These are phyloP conservation scores for Lasaia peninsularis DNA, from an alignment of 1,140 invertebrate genomes.

Conservation along the genomic window DNA sequence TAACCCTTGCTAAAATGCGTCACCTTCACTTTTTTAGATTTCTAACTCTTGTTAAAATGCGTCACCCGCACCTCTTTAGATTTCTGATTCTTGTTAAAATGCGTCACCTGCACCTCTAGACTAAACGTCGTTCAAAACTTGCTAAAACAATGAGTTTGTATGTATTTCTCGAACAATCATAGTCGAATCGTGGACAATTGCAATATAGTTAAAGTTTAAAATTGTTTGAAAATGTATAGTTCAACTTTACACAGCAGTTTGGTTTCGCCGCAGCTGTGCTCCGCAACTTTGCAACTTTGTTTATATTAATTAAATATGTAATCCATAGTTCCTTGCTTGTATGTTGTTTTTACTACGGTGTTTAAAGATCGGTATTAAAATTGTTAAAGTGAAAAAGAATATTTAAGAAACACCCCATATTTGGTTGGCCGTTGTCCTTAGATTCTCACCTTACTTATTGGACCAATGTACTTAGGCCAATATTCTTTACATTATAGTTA, in stretches of 20 bases:
- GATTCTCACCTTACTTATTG: too few relatives aligned
- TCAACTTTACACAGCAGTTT: neutral
- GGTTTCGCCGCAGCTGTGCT: neutral
- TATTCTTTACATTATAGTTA: too few relatives aligned
- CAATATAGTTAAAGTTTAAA: conserved; percentile 1
- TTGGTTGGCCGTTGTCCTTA: too few relatives aligned
- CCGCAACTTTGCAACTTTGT: conserved; percentile 8
- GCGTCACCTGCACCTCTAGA: too few relatives aligned
- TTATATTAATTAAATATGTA: conserved; percentile 6
- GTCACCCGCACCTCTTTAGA: too few relatives aligned
- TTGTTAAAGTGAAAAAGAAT: too few relatives aligned
- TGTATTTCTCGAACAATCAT: neutral
- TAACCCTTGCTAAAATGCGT: too few relatives aligned
- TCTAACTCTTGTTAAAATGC: too few relatives aligned
- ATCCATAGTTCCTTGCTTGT: neutral
- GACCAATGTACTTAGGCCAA: too few relatives aligned
- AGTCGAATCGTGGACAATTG: neutral
- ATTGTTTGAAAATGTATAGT: neutral
- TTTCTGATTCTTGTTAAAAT: too few relatives aligned
- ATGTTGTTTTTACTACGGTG: neutral
- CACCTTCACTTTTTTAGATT: too few relatives aligned
- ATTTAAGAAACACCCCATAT: too few relatives aligned
- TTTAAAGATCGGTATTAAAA: neutral
- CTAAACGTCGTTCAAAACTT: neutral
- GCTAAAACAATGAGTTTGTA: neutral